Conservation (phyloP, 2,888 invertebrate species). For the Chrysolina oricalcia region DNA sequence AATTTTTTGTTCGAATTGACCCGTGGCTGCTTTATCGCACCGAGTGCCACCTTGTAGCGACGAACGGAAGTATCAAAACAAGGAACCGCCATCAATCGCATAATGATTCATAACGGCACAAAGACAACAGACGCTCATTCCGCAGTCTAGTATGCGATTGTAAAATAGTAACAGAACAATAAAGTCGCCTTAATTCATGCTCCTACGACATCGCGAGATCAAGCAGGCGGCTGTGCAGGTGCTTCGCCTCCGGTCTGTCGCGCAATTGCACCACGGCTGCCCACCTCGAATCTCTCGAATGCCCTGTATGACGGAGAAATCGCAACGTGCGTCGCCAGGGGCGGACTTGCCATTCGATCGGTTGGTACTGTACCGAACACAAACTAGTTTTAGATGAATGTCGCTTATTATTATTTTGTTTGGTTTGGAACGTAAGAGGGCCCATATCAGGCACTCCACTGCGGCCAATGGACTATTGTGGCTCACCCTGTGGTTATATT, state of each 20-base stretch:
- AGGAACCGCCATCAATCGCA: constrained; percentile 32
- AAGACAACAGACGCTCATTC: constrained; percentile 34
- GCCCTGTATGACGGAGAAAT: constrained; percentile 18
- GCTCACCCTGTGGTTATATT: too few species aligned
- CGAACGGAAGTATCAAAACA: constrained; percentile 12
- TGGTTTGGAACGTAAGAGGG: too few species aligned
- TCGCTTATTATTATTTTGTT: too few species aligned
- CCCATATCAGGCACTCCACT: too few species aligned
- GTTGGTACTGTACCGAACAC: too few species aligned
- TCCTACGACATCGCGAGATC: constrained; percentile 45
- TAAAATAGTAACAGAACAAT: constrained; percentile 48
- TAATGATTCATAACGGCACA: constrained; percentile 45
- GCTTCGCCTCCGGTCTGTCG: constrained; percentile 59
- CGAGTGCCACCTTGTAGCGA: background rate
- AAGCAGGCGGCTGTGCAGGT: constrained; percentile 59
- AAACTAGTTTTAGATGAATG: too few species aligned
- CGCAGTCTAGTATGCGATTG: constrained; percentile 42
- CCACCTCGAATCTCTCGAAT: constrained; percentile 51
- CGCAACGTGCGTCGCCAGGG: constrained; percentile 3
- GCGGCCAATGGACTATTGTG: too few species aligned
- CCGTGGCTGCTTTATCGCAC: too few species aligned
- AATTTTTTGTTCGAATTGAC: too few species aligned
- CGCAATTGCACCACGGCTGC: constrained; percentile 57
- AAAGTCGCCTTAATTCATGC: constrained; percentile 45
- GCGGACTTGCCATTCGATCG: background rate